Conservation (phyloP, 2,797 vertebrate species). For the Myripristis jacobus region DNA sequence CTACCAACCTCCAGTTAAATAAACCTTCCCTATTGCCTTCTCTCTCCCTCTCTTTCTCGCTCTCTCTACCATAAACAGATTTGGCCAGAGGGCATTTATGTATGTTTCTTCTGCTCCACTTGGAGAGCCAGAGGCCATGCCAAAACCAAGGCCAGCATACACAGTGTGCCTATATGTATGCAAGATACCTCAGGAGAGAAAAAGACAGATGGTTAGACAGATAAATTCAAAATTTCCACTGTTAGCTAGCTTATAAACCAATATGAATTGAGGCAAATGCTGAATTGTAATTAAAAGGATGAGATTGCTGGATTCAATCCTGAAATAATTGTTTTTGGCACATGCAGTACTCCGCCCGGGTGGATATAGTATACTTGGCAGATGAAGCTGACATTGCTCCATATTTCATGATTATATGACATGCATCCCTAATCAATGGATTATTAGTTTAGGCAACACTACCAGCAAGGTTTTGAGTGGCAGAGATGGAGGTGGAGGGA, state of each 20-base stretch:
- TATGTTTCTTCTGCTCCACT: constrained; percentile 51
- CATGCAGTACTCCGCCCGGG: constrained; percentile 2
- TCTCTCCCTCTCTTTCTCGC: neutral
- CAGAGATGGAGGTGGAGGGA: constrained; percentile 16
- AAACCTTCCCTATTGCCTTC: constrained; percentile 22
- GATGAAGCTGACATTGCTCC: constrained; percentile 9
- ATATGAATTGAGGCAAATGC: constrained; percentile 4
- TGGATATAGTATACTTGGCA: neutral
- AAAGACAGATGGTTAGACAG: neutral
- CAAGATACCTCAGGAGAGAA: constrained; percentile 38
- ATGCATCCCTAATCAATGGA: constrained; percentile 24
- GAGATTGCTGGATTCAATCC: constrained; percentile 5
- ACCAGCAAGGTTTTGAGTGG: constrained; percentile 13
- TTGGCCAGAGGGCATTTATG: constrained; percentile 56
- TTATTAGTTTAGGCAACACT: constrained; percentile 23
- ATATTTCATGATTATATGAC: constrained; percentile 22
- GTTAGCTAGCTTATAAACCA: constrained; percentile 12
- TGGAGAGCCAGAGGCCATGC: constrained; percentile 64
- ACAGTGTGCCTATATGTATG: constrained; percentile 28
- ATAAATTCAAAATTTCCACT: constrained; percentile 13
- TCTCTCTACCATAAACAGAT: constrained; percentile 54
- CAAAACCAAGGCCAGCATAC: constrained; percentile 51
- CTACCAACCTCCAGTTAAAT: constrained; percentile 54
- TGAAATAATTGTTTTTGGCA: constrained; percentile 6
- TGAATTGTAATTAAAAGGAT: constrained; percentile 10